Percentiles rank a stretch among this genome's conserved stretches.
Evolutionary conservation across 2,113 vertebrate genomes (phyloP).

Genomic region (Lagenorhynchus albirostris): DNA sequence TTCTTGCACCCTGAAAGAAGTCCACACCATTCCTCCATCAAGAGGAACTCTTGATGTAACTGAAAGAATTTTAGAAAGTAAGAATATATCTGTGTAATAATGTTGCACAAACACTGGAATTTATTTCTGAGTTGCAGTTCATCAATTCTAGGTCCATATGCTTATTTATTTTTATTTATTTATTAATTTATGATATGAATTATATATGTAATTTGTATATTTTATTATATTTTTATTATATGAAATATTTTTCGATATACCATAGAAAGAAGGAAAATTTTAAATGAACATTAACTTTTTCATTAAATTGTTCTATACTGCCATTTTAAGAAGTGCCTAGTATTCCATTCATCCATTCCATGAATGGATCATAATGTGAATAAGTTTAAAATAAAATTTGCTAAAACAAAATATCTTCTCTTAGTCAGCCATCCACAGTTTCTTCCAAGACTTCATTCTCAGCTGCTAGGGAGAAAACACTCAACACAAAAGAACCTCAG

Average conservation of each 20-base stretch:
- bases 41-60: neutral
- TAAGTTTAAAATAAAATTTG: constrained; percentile 25
- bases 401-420: neutral
- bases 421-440: constrained; percentile 1
- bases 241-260: neutral
- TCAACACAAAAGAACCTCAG: neutral
- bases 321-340: neutral
- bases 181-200: constrained; percentile 6
- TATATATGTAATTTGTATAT: neutral
- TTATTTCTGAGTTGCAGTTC: neutral
- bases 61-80: neutral
- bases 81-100: neutral
- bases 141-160: neutral
- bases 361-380: neutral
- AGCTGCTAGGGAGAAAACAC: neutral
- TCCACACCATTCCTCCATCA: neutral
- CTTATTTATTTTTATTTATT: neutral
- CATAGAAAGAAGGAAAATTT: neutral
- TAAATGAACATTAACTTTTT: neutral
- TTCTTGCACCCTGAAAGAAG: neutral
- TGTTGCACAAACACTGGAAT: neutral
- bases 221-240: neutral
- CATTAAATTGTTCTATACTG: neutral
- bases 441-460: constrained; percentile 13
- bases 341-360: neutral